Conservation (phyloP, 2,888 invertebrate genomes). For the Cataglyphis livida region DNA sequence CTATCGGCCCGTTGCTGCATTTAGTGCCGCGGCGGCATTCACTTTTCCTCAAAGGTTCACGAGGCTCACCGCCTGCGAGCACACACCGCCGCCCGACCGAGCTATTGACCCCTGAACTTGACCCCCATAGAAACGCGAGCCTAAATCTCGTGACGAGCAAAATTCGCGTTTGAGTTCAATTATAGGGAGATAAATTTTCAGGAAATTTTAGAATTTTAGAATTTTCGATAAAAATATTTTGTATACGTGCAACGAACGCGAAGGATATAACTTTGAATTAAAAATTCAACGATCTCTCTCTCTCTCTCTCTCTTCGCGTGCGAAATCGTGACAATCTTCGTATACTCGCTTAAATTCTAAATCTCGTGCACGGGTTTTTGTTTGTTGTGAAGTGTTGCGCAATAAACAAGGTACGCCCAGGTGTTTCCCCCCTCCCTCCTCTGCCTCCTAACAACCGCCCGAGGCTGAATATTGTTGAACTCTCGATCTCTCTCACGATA, state of each 20-base stretch:
- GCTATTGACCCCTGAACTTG: conserved; percentile 76
- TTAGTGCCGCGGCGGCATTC: conserved; percentile 67
- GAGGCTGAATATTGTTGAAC: conserved; percentile 42
- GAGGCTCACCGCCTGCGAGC: conserved; percentile 30
- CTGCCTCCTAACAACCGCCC: background rate
- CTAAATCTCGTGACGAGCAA: conserved; percentile 19
- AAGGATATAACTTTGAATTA: background rate
- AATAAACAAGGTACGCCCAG: conserved; percentile 48
- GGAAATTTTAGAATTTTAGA: too few species aligned
- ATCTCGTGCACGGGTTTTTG: background rate
- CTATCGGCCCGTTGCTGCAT: conserved; percentile 62
- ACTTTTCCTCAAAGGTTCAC: conserved; percentile 73
- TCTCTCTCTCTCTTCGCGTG: background rate
- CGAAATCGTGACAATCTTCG: background rate
- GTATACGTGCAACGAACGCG: background rate
- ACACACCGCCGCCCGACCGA: conserved; percentile 52
- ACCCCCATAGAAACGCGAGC: conserved; percentile 68
- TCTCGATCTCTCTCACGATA: conserved; percentile 49
- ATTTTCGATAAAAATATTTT: background rate
- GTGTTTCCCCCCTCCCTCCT: conserved; percentile 16
- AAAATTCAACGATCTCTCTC: background rate
- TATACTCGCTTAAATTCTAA: background rate
- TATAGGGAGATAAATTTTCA: background rate
- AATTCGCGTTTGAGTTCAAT: background rate
- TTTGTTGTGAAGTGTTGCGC: conserved; percentile 37